phyloP scores from a whole-genome alignment of 2,113 vertebrate species.

The Tragelaphus scriptus region DNA sequence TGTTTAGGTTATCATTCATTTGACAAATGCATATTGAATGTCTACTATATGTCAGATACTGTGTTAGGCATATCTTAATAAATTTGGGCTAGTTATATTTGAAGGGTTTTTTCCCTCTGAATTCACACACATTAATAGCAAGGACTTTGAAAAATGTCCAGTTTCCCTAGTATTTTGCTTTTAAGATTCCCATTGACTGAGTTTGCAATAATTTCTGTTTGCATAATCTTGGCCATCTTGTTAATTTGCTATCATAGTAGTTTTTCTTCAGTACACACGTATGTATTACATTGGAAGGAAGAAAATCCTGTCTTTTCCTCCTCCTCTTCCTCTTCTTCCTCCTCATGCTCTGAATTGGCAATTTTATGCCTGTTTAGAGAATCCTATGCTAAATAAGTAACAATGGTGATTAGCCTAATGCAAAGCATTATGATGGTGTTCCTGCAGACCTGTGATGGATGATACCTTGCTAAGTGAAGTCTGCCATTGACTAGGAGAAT shows the following conservation, averaged over 20 bases:
- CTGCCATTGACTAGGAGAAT: conserved; percentile 2
- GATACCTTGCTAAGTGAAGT: conserved; percentile 22
- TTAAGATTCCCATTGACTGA: not conserved
- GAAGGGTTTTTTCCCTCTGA: not conserved
- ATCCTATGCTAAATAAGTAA: conserved; percentile 36
- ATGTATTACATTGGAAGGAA: not conserved
- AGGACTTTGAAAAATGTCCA: not conserved
- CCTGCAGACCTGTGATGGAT: conserved; percentile 28
- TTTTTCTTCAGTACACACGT: not conserved
- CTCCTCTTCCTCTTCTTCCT: not conserved
- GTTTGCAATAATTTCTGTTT: not conserved
- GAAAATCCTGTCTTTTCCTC: not conserved
- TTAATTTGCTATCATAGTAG: not conserved
- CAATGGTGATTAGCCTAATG: not conserved
- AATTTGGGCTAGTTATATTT: not conserved
- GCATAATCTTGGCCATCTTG: not conserved
- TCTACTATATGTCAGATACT: not conserved
- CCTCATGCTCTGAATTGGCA: not conserved
- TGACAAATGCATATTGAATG: conserved; percentile 40
- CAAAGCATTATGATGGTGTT: not conserved
- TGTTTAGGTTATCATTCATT: conserved; percentile 40
- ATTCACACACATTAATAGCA: not conserved
- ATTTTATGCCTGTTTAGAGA: conserved; percentile 42
- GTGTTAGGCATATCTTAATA: not conserved
- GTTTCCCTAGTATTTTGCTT: not conserved